Evolutionary conservation across 64 coral and sea anemone species (phyloP).

Genomic region (Montipora capricornis): DNA sequence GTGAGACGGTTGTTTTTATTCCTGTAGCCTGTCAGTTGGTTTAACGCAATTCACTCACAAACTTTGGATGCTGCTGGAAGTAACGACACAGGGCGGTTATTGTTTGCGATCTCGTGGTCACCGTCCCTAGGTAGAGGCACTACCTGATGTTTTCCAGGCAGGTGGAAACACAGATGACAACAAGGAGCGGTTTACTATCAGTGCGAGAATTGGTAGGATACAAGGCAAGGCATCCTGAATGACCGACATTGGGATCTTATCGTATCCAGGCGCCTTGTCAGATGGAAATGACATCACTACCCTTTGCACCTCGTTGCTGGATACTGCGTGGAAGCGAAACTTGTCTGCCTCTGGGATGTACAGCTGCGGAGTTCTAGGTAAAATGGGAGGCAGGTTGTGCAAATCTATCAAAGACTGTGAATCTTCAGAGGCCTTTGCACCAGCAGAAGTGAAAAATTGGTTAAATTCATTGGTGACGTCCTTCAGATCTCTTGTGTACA

Average conservation of each 20-base stretch:
- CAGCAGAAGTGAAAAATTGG: constrained; percentile 6
- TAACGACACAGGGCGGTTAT: constrained; percentile 44
- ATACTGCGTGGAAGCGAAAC: constrained; percentile 46
- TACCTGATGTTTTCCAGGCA: constrained; percentile 42
- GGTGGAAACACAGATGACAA: constrained; percentile 49
- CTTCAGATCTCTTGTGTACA: too few relatives aligned
- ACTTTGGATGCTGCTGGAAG: constrained; percentile 58
- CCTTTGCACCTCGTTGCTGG: constrained; percentile 12
- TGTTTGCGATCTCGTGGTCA: constrained; percentile 8
- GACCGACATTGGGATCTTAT: constrained; percentile 48
- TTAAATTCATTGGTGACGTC: constrained; percentile 22
- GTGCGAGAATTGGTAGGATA: constrained; percentile 28
- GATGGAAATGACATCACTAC: constrained; percentile 60
- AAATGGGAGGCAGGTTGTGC: too few relatives aligned
- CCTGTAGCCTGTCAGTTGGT: constrained; percentile 60
- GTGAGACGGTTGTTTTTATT: constrained; percentile 41
- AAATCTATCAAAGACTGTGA: too few relatives aligned
- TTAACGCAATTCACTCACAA: constrained; percentile 71
- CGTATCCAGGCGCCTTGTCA: constrained; percentile 38
- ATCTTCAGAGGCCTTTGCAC: too few relatives aligned
- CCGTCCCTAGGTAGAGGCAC: background rate
- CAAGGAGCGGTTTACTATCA: constrained; percentile 33
- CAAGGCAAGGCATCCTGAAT: constrained; percentile 46
- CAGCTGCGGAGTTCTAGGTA: too few relatives aligned
- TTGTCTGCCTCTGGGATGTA: constrained; percentile 5